A percentile compares a stretch with the other conserved stretches of the same genome.
phyloP scores from a whole-genome alignment of 2,113 vertebrate species.

The Solea senegalensis region DNA sequence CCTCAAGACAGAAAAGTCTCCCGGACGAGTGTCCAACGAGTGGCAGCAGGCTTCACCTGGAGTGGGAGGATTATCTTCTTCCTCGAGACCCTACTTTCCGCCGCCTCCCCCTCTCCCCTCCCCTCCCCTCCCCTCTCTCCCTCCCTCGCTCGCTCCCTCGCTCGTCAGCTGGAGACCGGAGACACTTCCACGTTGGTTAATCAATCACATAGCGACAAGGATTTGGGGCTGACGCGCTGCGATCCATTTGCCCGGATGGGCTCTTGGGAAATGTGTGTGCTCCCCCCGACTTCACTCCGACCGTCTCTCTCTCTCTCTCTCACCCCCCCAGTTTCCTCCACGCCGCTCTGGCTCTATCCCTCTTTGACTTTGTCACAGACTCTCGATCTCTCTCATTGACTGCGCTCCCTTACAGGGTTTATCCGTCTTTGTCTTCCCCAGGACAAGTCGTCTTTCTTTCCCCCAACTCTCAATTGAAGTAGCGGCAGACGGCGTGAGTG shows the following conservation, averaged over 20 bases:
- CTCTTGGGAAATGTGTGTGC: conserved; percentile 43
- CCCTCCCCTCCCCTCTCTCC: background rate
- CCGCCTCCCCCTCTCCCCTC: too few species aligned
- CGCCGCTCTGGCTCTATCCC: conserved; percentile 24
- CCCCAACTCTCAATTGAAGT: conserved; percentile 42
- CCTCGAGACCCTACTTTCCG: background rate
- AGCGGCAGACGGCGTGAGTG: conserved; percentile 19
- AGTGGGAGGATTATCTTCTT: conserved; percentile 48
- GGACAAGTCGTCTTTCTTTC: conserved; percentile 37
- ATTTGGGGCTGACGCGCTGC: conserved; percentile 30
- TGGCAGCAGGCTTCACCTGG: conserved; percentile 38
- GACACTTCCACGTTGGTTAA: conserved; percentile 51
- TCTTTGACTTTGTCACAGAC: conserved; percentile 60
- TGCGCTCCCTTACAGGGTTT: conserved; percentile 26
- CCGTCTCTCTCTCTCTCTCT: conserved; percentile 6
- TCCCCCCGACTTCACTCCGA: conserved; percentile 33
- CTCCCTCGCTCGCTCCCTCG: background rate
- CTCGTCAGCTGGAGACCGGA: conserved; percentile 25
- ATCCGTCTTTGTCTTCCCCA: conserved; percentile 38
- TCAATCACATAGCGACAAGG: conserved; percentile 68
- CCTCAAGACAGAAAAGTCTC: conserved; percentile 44
- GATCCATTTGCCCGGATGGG: conserved; percentile 59
- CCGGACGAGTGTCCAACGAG: conserved; percentile 36
- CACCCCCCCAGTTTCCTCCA: background rate
- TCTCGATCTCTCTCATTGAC: conserved; percentile 56